phyloP scores from a whole-genome alignment of 2,797 vertebrate species.

The Allobates femoralis region DNA sequence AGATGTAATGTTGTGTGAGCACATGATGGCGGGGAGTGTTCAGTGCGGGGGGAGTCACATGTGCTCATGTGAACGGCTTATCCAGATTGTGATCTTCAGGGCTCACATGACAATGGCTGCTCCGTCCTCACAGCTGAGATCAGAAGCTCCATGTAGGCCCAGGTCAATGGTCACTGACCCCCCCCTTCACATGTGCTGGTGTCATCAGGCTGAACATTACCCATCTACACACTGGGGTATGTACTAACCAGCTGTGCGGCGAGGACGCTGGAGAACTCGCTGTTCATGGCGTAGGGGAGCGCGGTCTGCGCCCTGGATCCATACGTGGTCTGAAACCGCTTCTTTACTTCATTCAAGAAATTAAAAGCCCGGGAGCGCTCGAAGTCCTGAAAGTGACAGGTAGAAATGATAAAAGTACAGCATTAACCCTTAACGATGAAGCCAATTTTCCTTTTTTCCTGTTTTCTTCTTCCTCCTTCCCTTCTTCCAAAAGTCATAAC shows the following conservation, averaged over 20 bases:
- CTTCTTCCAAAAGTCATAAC: too few species aligned
- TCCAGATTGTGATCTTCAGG: background rate
- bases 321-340: slow-evolving; percentile 96
- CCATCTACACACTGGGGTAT: background rate
- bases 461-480: too few species aligned
- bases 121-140: background rate
- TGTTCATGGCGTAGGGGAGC: slow-evolving; percentile 99
- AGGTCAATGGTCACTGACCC: background rate
- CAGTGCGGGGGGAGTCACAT: slow-evolving; percentile 43
- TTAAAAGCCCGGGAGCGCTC: slow-evolving; percentile 94
- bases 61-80: slow-evolving; percentile 51
- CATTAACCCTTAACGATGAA: too few species aligned
- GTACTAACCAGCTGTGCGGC: slow-evolving; percentile 92
- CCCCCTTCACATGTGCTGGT: too few species aligned
- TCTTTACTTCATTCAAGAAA: slow-evolving; percentile 95
- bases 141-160: background rate
- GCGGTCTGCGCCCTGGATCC: slow-evolving; percentile 96
- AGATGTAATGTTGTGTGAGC: too few species aligned
- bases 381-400: slow-evolving; percentile 82
- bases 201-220: background rate
- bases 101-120: slow-evolving; percentile 28
- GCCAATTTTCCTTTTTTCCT: too few species aligned
- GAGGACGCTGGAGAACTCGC: slow-evolving; percentile 95
- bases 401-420: too few species aligned
- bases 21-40: background rate